Base-by-base conservation (phyloP, 2,888 invertebrate genomes). In the Aphidoletes aphidimyza region DNA sequence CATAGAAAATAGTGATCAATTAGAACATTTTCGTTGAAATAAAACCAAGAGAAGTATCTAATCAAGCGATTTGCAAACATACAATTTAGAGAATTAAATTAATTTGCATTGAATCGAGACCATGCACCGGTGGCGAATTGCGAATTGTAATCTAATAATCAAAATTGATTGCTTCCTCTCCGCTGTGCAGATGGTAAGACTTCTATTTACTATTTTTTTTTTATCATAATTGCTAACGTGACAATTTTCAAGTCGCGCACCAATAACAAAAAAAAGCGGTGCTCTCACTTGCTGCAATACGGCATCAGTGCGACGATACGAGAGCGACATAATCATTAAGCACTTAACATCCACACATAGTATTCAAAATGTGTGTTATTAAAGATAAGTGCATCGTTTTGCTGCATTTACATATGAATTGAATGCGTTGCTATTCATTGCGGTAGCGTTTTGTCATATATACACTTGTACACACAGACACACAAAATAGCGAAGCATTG, bases 371-470 rank as follows among this genome's bases (percentile, higher is more conserved):
- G 30, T 69, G 69, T 69, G 69, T 69, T 69, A 69, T 69, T 69
- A 69, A 69, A 69, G 69, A 69, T 69, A 69, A 69, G 69, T 69
- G 69, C 69, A 69, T 69, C 69, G 69, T 69, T 69, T 69, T 69
- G 69, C 69, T 69, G 69, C 69, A 69, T 69, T 69, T 30, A 69
- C 69, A 69, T 69, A 69, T 30, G 69, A 69, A 69, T 69, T 14
- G 69, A 69, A 69, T 69, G 47, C 17, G 47, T 17, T 6, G 8
- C 47, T 47, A 47, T 47, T 47, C 47, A 47, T 47, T 2, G 54
- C 54, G 54, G 22, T 2, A n/a, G n/a, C 22, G n/a, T 2, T 54
- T 2, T 54, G 22, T 54, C 54, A 26, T 26, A 19, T 19, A 2
- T 19, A 47, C 47, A 47, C 8, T 2, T 14, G 8, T 47, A 14